Conservation (phyloP, 2,797 vertebrate species). For the Hydrophis major region DNA sequence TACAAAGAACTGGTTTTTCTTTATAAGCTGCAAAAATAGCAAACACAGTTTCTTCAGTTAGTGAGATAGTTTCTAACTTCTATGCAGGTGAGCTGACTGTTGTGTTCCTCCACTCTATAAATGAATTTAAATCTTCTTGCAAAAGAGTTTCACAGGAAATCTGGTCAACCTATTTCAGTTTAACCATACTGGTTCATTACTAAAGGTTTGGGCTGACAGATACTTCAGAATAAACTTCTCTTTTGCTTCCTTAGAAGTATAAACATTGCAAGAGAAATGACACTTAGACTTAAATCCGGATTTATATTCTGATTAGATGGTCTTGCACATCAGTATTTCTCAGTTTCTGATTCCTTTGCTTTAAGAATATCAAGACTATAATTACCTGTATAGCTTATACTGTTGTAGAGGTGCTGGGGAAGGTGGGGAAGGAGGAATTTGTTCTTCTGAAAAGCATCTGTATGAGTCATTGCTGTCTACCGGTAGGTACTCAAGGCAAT, state of each 20-base stretch:
- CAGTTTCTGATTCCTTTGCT: neutral
- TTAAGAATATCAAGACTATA: neutral
- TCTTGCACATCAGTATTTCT: neutral
- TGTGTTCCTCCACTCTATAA: neutral
- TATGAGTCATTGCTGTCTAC: neutral
- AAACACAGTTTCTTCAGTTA: neutral
- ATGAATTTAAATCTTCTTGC: neutral
- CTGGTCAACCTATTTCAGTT: accelerated
- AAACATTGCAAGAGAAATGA: neutral
- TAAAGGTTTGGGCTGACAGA: slow-evolving; percentile 23
- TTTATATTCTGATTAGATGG: neutral
- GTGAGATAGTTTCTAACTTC: neutral
- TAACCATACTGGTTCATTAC: neutral
- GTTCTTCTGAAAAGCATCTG: neutral
- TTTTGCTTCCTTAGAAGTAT: neutral
- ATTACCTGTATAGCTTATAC: neutral
- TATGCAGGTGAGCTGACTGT: neutral
- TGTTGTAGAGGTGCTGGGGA: neutral
- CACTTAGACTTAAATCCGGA: neutral
- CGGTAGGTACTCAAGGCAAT: neutral
- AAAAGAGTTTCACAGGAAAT: neutral
- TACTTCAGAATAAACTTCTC: slow-evolving; percentile 34
- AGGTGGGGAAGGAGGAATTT: neutral
- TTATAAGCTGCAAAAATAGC: neutral
- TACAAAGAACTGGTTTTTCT: neutral